A percentile compares a stretch with the other conserved stretches of the same genome.
These are phyloP conservation scores for Chloebia gouldiae DNA, from an alignment of 2,113 vertebrate species.

Conservation along the genomic window DNA sequence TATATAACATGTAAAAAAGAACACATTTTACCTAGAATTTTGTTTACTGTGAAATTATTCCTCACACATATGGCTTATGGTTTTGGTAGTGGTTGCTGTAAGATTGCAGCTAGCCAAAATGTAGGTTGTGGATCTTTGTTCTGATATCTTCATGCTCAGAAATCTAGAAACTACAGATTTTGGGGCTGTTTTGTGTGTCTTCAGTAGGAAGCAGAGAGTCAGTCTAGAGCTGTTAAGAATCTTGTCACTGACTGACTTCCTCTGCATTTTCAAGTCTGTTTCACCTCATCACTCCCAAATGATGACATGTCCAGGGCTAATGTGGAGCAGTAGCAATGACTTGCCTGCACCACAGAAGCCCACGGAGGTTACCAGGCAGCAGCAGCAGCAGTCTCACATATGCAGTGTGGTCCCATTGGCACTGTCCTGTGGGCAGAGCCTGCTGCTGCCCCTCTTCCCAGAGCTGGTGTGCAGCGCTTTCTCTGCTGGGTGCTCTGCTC, in stretches of 20 bases:
- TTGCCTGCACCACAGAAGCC: not conserved
- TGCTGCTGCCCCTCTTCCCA: not conserved
- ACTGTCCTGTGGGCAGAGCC: not conserved
- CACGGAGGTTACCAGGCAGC: not conserved
- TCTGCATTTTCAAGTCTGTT: not conserved
- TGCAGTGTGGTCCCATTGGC: not conserved
- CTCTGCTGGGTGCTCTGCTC: not conserved
- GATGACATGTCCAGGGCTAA: not conserved
- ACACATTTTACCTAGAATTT: not conserved
- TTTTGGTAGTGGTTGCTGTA: not conserved
- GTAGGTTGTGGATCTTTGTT: not conserved
- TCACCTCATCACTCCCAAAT: not conserved
- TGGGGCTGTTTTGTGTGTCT: not conserved
- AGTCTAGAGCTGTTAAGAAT: not conserved
- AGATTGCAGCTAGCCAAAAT: not conserved
- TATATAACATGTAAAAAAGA: not conserved
- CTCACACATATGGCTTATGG: not conserved
- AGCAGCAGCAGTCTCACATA: rapidly evolving
- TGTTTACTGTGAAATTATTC: not conserved
- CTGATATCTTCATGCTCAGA: not conserved
- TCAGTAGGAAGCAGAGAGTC: not conserved
- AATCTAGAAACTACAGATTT: not conserved
- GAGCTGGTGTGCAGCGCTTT: rapidly evolving
- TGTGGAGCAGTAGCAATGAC: not conserved
- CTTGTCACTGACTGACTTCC: not conserved